Conservation (phyloP, 2,888 invertebrate genomes). For the Orchesella flavescens region DNA sequence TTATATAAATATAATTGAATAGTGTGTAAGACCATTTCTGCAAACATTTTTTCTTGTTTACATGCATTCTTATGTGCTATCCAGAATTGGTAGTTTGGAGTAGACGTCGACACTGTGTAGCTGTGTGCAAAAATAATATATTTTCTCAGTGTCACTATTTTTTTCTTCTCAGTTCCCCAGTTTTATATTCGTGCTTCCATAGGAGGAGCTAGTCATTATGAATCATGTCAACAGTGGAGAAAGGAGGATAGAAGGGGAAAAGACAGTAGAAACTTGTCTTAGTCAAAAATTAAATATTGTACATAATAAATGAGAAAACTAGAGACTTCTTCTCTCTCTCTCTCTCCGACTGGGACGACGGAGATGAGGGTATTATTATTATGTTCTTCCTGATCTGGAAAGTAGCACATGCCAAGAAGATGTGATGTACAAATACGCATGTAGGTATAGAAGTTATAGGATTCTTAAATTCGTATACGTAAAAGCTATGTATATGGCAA, state of each 20-base stretch:
- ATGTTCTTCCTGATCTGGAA: slow-evolving; percentile 44
- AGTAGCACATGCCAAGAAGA: slow-evolving; percentile 44
- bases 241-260: slow-evolving; percentile 32
- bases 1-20: background rate
- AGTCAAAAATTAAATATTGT: slow-evolving; percentile 68
- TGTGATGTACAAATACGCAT: too few relatives aligned
- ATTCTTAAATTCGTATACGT: slow-evolving; percentile 16
- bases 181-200: slow-evolving; percentile 41
- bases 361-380: slow-evolving; percentile 50
- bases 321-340: too few relatives aligned
- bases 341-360: slow-evolving; percentile 37
- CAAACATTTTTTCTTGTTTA: background rate
- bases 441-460: too few relatives aligned
- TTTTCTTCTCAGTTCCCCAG: slow-evolving; percentile 39
- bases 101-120: background rate
- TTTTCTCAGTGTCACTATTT: slow-evolving; percentile 54
- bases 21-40: background rate
- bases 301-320: slow-evolving; percentile 62
- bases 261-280: slow-evolving; percentile 66
- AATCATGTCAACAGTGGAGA: slow-evolving; percentile 58
- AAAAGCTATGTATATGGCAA: slow-evolving; percentile 7
- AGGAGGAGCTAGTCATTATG: slow-evolving; percentile 54
- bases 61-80: slow-evolving; percentile 1
- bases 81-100: background rate
- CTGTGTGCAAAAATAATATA: slow-evolving; percentile 49